Base-by-base conservation (phyloP, 1,140 invertebrate species). In the Bombus affinis region DNA sequence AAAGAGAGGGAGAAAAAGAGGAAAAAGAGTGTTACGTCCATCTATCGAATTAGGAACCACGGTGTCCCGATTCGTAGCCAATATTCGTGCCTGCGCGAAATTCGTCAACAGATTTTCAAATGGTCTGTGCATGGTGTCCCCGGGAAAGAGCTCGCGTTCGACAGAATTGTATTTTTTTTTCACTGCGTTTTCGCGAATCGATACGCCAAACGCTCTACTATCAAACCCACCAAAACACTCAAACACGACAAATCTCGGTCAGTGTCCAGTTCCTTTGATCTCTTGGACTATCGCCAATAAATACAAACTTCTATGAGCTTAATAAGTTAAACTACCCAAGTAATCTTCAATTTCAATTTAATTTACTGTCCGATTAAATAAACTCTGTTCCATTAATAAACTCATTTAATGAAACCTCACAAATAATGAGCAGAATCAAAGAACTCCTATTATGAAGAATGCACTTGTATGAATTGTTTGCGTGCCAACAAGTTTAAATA, bases 91-190 rank as follows among this genome's bases (percentile, higher is more conserved):
- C 35, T 42, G 28, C 28, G 25, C 57, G 35, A 77, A 77, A 77
- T 42, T 77, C 74, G 74, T 59, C 75, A 77, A 77, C 57, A 77
- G 59, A 77, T 77, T 77, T 77, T 42, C 57, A 62, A 77, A 77
- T 77, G 37, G 59, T 37, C 75, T 59, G 39, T 77, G 53, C 47
- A 62, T 57, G 18, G 25, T 44, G 37, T 77, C n/a, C 57, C 57
- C 75, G 75, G 75, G 32, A 77, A 77, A 77, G 35, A 65, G 57
- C 59, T 77, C 28, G 37, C n/a, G 75, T 62, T 32, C 59, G 57
- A n/a, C 28, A 32, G 37, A 77, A 77, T 77, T 65, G 59, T 77
- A 77, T 77, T 77, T 76, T 71, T 66, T 65, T 66, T 77, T 62
- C 12, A 18, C 15, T 15, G 28, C 57, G 75, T 77, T 77, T 65